These are phyloP conservation scores for Electrophaes corylata DNA, from an alignment of 2,888 invertebrate species.

Conservation along the genomic window DNA sequence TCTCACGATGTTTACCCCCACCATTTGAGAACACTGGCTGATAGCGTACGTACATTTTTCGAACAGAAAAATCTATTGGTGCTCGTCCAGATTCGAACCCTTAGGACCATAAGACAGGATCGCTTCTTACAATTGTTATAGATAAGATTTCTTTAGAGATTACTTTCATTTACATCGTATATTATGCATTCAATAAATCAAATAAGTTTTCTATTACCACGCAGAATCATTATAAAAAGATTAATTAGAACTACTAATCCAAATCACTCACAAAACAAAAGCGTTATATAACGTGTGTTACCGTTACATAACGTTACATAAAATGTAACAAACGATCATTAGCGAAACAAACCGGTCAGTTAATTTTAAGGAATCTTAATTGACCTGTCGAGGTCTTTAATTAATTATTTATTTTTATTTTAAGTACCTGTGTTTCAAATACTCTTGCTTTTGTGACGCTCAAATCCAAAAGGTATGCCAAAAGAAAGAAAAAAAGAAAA, in stretches of 20 bases:
- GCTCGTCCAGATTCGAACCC: no score
- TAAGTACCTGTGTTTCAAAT: not conserved
- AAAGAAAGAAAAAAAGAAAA: no score
- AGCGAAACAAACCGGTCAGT: slow-evolving; percentile 11
- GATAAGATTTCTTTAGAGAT: no score
- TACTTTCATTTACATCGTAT: no score
- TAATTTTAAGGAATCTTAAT: slow-evolving; percentile 10
- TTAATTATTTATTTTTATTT: slow-evolving; percentile 5
- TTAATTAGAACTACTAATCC: slow-evolving; percentile 20
- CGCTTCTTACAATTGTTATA: no score
- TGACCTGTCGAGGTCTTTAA: not conserved
- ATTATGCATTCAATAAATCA: slow-evolving; percentile 14
- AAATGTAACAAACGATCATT: slow-evolving; percentile 7
- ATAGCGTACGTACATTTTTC: no score
- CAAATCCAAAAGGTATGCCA: no score
- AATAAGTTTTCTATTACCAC: slow-evolving; percentile 11
- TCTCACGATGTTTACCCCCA: no score
- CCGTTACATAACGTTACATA: not conserved
- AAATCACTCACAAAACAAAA: slow-evolving; percentile 20
- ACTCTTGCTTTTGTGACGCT: no score
- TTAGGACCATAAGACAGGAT: no score
- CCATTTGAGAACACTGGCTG: no score
- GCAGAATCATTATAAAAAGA: slow-evolving; percentile 17
- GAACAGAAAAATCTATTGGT: no score
- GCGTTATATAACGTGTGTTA: slow-evolving; percentile 16